A percentile compares a stretch with the other conserved stretches of the same genome.
Conservation (phyloP, 2,797 vertebrate species). For the Dipus sagitta region DNA sequence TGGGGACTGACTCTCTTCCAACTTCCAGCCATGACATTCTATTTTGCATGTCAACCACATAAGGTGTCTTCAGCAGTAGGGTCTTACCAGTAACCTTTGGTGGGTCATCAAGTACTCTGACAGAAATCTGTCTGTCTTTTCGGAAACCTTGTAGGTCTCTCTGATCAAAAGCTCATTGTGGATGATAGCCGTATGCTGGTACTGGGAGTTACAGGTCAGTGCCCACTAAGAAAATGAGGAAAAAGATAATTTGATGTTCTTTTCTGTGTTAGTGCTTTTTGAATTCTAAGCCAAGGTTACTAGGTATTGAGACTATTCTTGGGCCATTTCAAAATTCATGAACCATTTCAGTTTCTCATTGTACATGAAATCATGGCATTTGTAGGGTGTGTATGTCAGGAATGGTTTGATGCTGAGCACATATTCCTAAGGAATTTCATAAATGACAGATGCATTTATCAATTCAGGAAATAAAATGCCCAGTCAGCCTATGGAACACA, state of each 20-base stretch:
- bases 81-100: too few species aligned
- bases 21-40: too few species aligned
- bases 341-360: conserved; percentile 47
- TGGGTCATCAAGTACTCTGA: too few species aligned
- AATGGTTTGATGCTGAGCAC: neutral
- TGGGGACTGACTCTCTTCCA: too few species aligned
- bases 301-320: conserved; percentile 1
- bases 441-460: conserved; percentile 44
- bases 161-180: too few species aligned
- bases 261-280: neutral
- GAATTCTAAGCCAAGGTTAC: neutral
- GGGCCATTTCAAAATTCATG: conserved; percentile 51
- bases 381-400: neutral
- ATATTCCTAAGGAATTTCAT: conserved; percentile 38
- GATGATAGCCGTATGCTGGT: too few species aligned
- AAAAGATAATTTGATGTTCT: conserved; percentile 20
- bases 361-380: conserved; percentile 2
- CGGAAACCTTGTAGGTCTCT: too few species aligned
- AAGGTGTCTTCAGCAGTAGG: too few species aligned
- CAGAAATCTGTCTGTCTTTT: too few species aligned
- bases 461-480: neutral
- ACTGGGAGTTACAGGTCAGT: too few species aligned
- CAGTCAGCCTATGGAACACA: neutral
- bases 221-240: too few species aligned
- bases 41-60: too few species aligned